A percentile compares a stretch with the other conserved stretches of the same genome.
Evolutionary conservation across 1,140 invertebrate genomes (phyloP).

Genomic region (Heliconius eleuchia): DNA sequence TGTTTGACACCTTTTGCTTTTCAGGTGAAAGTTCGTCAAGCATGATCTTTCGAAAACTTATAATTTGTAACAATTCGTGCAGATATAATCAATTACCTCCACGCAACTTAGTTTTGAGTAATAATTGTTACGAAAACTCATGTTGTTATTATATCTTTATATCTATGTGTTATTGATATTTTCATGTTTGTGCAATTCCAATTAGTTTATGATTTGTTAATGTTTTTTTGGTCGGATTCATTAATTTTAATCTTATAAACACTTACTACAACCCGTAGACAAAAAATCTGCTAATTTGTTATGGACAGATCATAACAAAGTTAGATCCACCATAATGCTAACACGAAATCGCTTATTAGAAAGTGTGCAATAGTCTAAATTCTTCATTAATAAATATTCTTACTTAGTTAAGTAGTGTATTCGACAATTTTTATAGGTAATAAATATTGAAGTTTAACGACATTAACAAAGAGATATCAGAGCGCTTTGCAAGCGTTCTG

Average conservation of each 20-base stretch:
- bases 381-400: conserved; percentile 9
- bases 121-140: conserved; percentile 27
- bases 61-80: conserved; percentile 42
- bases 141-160: neutral
- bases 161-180: neutral
- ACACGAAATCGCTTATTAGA: neutral
- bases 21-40: conserved; percentile 58
- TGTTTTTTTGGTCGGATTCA: neutral
- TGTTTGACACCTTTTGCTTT: conserved; percentile 3
- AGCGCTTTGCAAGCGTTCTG: conserved; percentile 52
- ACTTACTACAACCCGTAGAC: neutral
- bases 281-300: neutral
- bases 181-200: neutral
- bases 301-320: neutral
- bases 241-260: neutral
- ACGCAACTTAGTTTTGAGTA: conserved; percentile 28
- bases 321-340: neutral
- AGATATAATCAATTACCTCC: conserved; percentile 37
- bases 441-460: conserved; percentile 38
- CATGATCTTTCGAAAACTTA: conserved; percentile 47
- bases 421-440: conserved; percentile 28
- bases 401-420: conserved; percentile 16
- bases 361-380: conserved; percentile 20
- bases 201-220: neutral
- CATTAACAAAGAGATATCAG: conserved; percentile 50